Evolutionary conservation across 2,113 vertebrate species (phyloP), one percentile per base, ranked within the genome.

Genomic region (Ochotona princeps): DNA sequence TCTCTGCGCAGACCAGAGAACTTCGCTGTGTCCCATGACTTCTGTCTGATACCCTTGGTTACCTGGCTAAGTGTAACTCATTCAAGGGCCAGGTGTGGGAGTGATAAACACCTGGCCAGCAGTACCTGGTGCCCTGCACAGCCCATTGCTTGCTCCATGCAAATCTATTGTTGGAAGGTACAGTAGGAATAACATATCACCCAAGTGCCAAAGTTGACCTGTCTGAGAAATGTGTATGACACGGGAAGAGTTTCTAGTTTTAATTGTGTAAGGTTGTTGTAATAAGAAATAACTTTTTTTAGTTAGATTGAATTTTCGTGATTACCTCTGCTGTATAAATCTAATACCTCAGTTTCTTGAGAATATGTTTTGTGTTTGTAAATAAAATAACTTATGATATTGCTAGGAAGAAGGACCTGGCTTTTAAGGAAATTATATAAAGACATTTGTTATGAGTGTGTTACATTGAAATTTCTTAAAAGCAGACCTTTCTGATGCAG

Each of bases 341-440:
- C 76, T 78, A 67, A 91, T 92, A 89, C 73, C 69, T 93, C 91
- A 79, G 4, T 93, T 93, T 95, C 25, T 63, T 92, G 80, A 91
- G 73, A 92, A 57, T 88, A 17, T 92, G 51, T 95, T 75, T 79
- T 93, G 79, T 90, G 81, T 96, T 4, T 57, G 18, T 18, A 94
- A 96, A 85, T 90, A 90, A 94, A 92, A 79, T 89, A 94, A 88
- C 80, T 95, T 83, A 44, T 54, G 44, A 57, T 91, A 73, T 44
- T 94, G 35, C 80, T 88, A 91, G 89, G 70, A 44, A 70, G 38
- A 95, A 92, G 73, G 25, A 76, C 76, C 73, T 86, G 83, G 44
- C 67, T 73, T 94, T 91, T 94, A 89, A 95, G 83, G 38, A 95
- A 76, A 84, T 94, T 95, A 84, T 96, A 73, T 89, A 89, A 95